A percentile compares a stretch with the other conserved stretches of the same genome.
phyloP scores from a whole-genome alignment of 23 tunicate species.

The Trididemnum nubilum region DNA sequence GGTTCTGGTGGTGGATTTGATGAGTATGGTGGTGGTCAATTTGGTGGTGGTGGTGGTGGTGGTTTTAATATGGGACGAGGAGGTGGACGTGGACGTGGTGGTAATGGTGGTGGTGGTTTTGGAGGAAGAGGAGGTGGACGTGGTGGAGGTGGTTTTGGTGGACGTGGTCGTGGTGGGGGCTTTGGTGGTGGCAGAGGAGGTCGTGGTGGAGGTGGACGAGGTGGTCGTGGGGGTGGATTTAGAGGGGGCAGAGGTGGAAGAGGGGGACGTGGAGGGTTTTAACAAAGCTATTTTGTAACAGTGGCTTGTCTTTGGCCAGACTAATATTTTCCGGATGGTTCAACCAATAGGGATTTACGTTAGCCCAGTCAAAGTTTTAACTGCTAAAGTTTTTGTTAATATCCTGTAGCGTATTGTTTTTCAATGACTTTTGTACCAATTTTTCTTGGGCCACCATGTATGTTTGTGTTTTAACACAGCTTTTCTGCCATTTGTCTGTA shows the following conservation, averaged over 20 bases:
- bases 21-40: slow-evolving; percentile 51
- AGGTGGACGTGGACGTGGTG: slow-evolving; percentile 59
- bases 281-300: not conserved
- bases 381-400: no score
- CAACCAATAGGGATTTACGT: no score
- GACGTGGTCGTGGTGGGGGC: slow-evolving; percentile 59
- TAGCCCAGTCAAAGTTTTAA: no score
- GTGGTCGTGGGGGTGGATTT: slow-evolving; percentile 45
- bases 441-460: no score
- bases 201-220: slow-evolving; percentile 42
- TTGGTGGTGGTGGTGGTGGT: slow-evolving; percentile 51
- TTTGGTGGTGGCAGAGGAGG: slow-evolving; percentile 54
- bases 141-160: slow-evolving; percentile 62
- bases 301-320: not conserved
- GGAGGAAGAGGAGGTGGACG: slow-evolving; percentile 49
- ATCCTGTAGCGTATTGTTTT: no score
- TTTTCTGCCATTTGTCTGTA: no score
- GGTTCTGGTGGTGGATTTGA: slow-evolving; percentile 47
- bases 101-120: slow-evolving; percentile 52
- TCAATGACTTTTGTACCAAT: no score
- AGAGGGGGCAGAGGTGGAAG: slow-evolving; percentile 48
- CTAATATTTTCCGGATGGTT: slow-evolving; percentile 12
- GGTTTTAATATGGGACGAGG: slow-evolving; percentile 43
- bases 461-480: no score
- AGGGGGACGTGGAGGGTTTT: slow-evolving; percentile 33